Percentiles rank a stretch among this genome's conserved stretches.
These are phyloP conservation scores for Plectrocnemia conspersa DNA, from an alignment of 1,140 invertebrate species.

Conservation along the genomic window DNA sequence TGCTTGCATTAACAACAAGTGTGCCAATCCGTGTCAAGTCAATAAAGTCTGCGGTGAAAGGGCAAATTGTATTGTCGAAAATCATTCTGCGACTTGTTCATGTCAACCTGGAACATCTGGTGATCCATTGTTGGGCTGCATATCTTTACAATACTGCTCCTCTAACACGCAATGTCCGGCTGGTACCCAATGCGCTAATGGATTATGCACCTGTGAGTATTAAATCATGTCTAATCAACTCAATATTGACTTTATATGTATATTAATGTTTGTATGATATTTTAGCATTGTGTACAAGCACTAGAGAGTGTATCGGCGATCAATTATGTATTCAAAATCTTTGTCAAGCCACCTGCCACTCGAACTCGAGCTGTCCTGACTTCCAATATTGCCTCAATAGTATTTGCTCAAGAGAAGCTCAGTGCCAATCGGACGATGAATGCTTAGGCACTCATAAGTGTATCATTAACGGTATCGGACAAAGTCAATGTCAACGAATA, in stretches of 20 bases:
- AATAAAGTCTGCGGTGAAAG: constrained; percentile 77
- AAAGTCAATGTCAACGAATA: constrained; percentile 65
- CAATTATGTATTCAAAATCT: constrained; percentile 75
- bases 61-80: constrained; percentile 65
- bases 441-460: constrained; percentile 63
- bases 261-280: constrained; percentile 27
- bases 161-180: constrained; percentile 71
- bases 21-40: constrained; percentile 73
- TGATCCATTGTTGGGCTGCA: constrained; percentile 77
- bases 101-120: constrained; percentile 79
- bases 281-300: constrained; percentile 64
- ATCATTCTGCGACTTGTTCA: constrained; percentile 72
- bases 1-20: constrained; percentile 75
- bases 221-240: constrained; percentile 11
- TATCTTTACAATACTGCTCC: constrained; percentile 73
- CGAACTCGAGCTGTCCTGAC: constrained; percentile 71
- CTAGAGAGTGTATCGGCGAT: constrained; percentile 73
- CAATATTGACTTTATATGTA: constrained; percentile 15
- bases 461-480: constrained; percentile 60
- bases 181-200: constrained; percentile 73
- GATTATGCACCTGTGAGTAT: constrained; percentile 68
- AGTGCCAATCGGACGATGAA: constrained; percentile 65
- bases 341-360: constrained; percentile 73
- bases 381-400: constrained; percentile 77
- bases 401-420: constrained; percentile 75